Evolutionary conservation across 2,888 invertebrate species (phyloP), one percentile per base, ranked within the genome.

Genomic region (Macaria liturata): DNA sequence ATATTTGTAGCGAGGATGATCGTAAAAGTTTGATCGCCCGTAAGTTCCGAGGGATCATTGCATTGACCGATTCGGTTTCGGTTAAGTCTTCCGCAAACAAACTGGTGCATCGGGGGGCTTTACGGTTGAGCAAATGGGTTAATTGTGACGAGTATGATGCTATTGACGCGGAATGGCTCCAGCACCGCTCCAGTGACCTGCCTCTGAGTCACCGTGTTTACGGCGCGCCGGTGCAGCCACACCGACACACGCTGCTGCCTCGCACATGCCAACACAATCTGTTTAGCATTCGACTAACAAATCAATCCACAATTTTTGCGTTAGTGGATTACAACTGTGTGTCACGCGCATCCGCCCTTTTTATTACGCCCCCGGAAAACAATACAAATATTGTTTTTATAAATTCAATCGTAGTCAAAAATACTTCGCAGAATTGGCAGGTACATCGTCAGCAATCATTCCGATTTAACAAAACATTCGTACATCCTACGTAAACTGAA

Each of bases 91-190:
- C 81, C 80, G 81, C 77, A 82, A 80, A 81, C 79, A 75, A 75
- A 69, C 70, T 48, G 61, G 66, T 71, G 75, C 71, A 76, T 75
- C 44, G 74, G 73, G 67, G 72, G 63, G 57, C 65, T 81, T 86
- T 76, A 81, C 73, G 74, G 69, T 68, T 68, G 43, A 55, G 65
- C 75, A 89, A 78, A 69, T 87, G 68, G 90, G 89, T 89, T 87
- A 90, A 89, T 84, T 72, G 76, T 67, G 69, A 68, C 71, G 69
- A 81, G 83, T 83, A 82, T 83, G 74, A 79, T 78, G 76, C 71
- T 69, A 71, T 72, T 73, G 68, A 74, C 70, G 72, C 70, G 75
- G 73, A 74, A 77, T 78, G 68, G 67, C 68, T 69, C 65, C 68
- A 73, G 67, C 66, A 72, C 63, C 70, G 81, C 66, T 78, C 86